These are phyloP conservation scores for Grus americana DNA, from an alignment of 2,113 vertebrate species.

Conservation along the genomic window DNA sequence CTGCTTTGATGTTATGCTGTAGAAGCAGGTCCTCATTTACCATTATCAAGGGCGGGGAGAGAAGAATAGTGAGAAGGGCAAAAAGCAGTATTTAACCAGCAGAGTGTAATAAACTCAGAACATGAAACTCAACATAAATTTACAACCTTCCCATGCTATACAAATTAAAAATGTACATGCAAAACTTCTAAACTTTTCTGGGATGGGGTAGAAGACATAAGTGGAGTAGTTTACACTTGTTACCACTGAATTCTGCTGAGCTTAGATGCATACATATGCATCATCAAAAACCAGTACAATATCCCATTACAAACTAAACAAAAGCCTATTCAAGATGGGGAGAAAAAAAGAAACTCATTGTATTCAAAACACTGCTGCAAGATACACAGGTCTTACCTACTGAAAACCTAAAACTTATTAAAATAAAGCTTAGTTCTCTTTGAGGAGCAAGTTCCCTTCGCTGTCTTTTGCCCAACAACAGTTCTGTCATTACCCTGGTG, in stretches of 20 bases:
- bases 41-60: accelerated
- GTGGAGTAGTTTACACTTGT: neutral
- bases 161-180: accelerated
- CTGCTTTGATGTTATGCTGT: neutral
- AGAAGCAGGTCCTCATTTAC: neutral
- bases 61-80: neutral
- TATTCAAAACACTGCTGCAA: neutral
- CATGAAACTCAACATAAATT: neutral
- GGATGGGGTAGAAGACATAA: accelerated
- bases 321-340: neutral
- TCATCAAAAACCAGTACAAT: neutral
- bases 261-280: neutral
- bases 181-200: neutral
- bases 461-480: neutral
- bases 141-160: accelerated
- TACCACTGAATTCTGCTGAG: neutral
- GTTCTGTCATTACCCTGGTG: neutral
- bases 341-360: neutral
- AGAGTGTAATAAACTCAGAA: neutral
- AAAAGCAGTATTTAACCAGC: neutral
- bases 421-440: neutral
- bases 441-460: neutral
- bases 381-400: neutral
- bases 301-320: neutral
- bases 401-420: neutral